phyloP scores from a whole-genome alignment of 2,797 vertebrate species.

The Leptoclinus maculatus region DNA sequence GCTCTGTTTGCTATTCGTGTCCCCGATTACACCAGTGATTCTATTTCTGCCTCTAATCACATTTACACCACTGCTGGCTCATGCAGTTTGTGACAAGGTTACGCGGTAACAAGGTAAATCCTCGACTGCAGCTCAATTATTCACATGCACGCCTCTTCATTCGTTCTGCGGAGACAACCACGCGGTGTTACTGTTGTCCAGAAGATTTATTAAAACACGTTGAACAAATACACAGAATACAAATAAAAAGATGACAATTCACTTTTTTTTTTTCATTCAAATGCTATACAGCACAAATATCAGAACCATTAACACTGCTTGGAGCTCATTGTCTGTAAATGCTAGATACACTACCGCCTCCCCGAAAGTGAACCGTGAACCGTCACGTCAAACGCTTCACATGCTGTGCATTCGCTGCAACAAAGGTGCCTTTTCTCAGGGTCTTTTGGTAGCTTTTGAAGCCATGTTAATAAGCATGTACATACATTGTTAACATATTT shows the following conservation, averaged over 20 bases:
- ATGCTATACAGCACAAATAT: constrained; percentile 82
- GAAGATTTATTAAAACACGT: constrained; percentile 99
- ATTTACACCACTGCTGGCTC: constrained; percentile 24
- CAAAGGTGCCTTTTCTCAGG: constrained; percentile 80
- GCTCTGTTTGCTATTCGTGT: constrained; percentile 13
- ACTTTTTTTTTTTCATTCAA: constrained; percentile 77
- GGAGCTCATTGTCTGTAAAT: constrained; percentile 75
- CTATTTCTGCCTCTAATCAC: constrained; percentile 50
- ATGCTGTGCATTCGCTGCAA: constrained; percentile 83
- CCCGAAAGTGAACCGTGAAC: constrained; percentile 74
- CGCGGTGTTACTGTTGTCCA: constrained; percentile 79
- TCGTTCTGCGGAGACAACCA: neutral
- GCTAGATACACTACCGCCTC: constrained; percentile 66
- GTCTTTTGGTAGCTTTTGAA: constrained; percentile 87
- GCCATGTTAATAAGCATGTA: constrained; percentile 85
- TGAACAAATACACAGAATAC: constrained; percentile 94
- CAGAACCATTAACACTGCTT: constrained; percentile 76
- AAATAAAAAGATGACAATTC: constrained; percentile 88
- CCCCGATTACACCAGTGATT: constrained; percentile 6
- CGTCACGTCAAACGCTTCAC: constrained; percentile 73
- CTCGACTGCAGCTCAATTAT: constrained; percentile 1
- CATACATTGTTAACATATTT: constrained; percentile 85
- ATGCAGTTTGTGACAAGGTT: constrained; percentile 15
- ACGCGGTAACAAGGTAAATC: neutral
- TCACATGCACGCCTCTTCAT: constrained; percentile 1